Evolutionary conservation across 2,113 vertebrate species (phyloP).

Genomic region (Glaucomys volans): DNA sequence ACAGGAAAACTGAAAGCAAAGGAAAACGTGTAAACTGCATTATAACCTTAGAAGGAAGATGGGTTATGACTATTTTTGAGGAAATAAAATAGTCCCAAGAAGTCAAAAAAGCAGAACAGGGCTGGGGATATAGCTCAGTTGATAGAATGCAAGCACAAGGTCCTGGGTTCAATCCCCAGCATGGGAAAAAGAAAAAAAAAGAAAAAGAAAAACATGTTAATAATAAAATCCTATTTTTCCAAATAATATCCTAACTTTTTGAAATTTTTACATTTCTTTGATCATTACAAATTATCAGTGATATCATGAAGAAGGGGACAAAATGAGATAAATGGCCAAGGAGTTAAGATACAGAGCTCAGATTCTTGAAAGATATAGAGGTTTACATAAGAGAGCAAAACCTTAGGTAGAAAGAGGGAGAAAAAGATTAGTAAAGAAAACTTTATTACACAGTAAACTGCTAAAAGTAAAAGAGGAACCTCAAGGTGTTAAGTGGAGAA

Average conservation of each 20-base stretch:
- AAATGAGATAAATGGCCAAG: background rate
- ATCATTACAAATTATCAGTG: background rate
- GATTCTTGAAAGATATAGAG: background rate
- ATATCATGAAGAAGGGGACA: background rate
- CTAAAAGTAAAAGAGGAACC: background rate
- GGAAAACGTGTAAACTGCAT: background rate
- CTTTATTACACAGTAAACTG: background rate
- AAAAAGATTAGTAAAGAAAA: slow-evolving; percentile 10
- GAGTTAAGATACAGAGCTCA: background rate
- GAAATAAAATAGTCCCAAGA: background rate
- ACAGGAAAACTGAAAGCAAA: slow-evolving; percentile 31
- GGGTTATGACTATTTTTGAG: background rate
- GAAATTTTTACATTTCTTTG: background rate
- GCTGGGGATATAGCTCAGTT: too few relatives aligned
- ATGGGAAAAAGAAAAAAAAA: too few relatives aligned
- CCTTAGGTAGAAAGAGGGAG: background rate
- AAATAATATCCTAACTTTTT: background rate
- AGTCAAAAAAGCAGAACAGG: too few relatives aligned
- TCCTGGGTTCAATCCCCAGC: too few relatives aligned
- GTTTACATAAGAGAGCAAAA: background rate
- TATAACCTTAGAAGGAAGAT: slow-evolving; percentile 40
- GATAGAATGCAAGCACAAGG: too few relatives aligned
- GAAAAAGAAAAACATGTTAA: background rate
- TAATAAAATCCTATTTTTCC: background rate
- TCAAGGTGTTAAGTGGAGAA: background rate